Evolutionary conservation across 2,888 invertebrate species (phyloP), one percentile per base, ranked within the genome.

Genomic region (Leptarthrus brevirostris): DNA sequence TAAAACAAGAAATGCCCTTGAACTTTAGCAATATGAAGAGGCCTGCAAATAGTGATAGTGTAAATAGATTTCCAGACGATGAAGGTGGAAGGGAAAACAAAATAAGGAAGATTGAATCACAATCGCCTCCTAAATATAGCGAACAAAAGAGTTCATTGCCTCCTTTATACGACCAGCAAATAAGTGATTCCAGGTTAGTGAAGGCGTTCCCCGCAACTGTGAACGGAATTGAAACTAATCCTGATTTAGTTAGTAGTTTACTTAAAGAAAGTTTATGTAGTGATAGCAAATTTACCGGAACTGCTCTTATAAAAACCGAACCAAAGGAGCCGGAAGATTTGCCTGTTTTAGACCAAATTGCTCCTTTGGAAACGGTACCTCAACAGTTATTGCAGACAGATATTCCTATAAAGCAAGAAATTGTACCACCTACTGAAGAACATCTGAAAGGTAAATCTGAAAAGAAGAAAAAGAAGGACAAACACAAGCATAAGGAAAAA

Each of bases 401-500:
- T 77, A 83, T 84, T 0, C 86, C 85, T 0, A 73, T 83, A 16
- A 74, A 75, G 66, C 77, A 78, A 61, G 18, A 72, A 36, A n/a
- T 18, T 18, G 1, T 20, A 5, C 14, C 14, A 8, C 52, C 20
- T 14, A 12, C 30, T 26, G 79, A 79, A 14, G 75, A 77, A 14
- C 75, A 74, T 64, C 40, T 53, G 14, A 72, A 73, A 54, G 74
- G 75, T 0, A 80, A 80, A 49, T 75, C 78, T 0, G 85, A 85
- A 73, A 85, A 85, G 80, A 92, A 93, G 79, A 93, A 92, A 83
- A 93, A 92, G 82, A 90, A 90, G 79, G 91, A 92, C 81, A 92
- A 92, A 80, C 92, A 92, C 79, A 93, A 92, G 83, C 92, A 92
- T 80, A 93, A 92, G 86, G 91, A 93, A 81, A 92, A 92, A 83